Base-by-base conservation (phyloP, 2,113 vertebrate genomes). In the Neodon shergylaensis region DNA sequence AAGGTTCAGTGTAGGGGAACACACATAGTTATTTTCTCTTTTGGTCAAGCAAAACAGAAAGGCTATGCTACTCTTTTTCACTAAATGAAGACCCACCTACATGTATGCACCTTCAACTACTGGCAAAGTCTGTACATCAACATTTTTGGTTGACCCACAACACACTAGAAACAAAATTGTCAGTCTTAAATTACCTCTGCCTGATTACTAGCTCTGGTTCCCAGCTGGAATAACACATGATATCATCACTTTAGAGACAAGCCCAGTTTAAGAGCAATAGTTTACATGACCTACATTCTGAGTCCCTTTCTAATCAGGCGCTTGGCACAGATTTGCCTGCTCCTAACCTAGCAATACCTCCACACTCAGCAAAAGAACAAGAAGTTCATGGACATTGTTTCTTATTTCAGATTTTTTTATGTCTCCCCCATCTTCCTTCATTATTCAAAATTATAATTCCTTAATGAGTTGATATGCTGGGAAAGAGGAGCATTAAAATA, bases 221-320 rank as follows among this genome's bases (percentile, higher is more conserved):
- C 89, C 97, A 97, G 97, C 96, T 97, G 96, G 89, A 96, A 94
- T 92, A 97, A 97, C 91, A 96, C 39, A 94, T 93, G 95, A 97
- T 90, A 90, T 95, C 94, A 97, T 0, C 66, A 82, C 83, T 88
- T 96, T 33, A 14, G 54, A 91, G 79, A 72, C 86, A 95, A 94
- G 74, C 33, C 63, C 58, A 83, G 49, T 89, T 91, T 96, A 68
- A 97, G 91, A 95, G 73, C 49, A 52, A 81, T 42, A 44, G 28
- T 91, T 96, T 83, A 88, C 52, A 97, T 6, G 72, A 82, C 17
- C 49, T 94, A 94, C 68, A 84, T 66, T 89, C 79, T 13, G 3
- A 91, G 54, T 87, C 58, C 65, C 33, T 95, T 95, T 97, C 92
- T 78, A 95, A 94, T 96, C 85, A 97, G 31, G 88, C 83, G 54